Percentiles rank a stretch among this genome's conserved stretches.
Evolutionary conservation across 2,113 vertebrate genomes (phyloP).

Genomic region (Podiceps cristatus): DNA sequence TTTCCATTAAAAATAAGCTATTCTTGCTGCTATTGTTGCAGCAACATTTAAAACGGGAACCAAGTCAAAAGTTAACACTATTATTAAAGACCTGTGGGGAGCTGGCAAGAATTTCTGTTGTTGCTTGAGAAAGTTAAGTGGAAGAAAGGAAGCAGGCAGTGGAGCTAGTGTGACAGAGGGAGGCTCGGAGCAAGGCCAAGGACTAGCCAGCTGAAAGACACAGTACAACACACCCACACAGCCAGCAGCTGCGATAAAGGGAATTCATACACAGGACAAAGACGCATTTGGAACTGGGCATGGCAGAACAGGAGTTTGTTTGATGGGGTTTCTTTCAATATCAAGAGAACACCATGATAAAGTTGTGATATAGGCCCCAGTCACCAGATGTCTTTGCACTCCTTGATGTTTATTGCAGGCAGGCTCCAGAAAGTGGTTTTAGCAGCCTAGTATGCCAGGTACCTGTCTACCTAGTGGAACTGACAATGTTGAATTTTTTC

Average conservation of each 20-base stretch:
- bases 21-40: neutral
- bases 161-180: neutral
- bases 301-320: neutral
- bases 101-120: neutral
- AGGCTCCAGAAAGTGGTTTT: neutral
- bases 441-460: neutral
- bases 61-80: neutral
- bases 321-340: neutral
- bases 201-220: neutral
- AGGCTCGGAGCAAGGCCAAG: neutral
- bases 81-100: neutral
- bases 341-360: neutral
- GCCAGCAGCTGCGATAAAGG: neutral
- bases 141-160: neutral
- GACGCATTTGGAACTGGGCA: neutral
- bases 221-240: rapidly evolving
- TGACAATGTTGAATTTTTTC: neutral
- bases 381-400: neutral
- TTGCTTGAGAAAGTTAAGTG: neutral
- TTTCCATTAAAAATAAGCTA: slow-evolving; percentile 12
- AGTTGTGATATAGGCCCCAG: neutral
- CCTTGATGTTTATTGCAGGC: neutral
- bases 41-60: neutral
- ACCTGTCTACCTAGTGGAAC: neutral
- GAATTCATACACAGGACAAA: neutral